Conservation (phyloP, 2,113 vertebrate genomes). For the Athene noctua region DNA sequence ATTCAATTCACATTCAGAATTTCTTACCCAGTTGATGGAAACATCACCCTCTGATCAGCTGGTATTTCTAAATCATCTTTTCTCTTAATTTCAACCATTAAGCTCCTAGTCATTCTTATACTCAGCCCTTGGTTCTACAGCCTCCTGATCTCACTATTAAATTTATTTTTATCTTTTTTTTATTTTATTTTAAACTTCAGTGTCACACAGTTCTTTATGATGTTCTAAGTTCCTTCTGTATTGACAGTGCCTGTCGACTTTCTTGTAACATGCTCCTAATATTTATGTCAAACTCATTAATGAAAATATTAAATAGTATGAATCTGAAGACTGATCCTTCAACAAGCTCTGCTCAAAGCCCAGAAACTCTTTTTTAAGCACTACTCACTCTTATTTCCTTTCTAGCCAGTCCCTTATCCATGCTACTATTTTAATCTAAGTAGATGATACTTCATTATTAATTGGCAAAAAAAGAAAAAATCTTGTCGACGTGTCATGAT, state of each 20-base stretch:
- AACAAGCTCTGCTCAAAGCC: slow-evolving; percentile 2
- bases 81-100: background rate
- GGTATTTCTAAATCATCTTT: background rate
- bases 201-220: background rate
- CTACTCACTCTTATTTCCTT: background rate
- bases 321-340: slow-evolving; percentile 18
- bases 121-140: background rate
- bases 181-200: slow-evolving; percentile 9
- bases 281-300: slow-evolving; percentile 47
- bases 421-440: background rate
- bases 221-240: slow-evolving; percentile 10
- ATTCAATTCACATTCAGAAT: background rate
- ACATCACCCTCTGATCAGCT: background rate
- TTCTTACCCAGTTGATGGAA: background rate
- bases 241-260: slow-evolving; percentile 13
- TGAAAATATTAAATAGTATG: slow-evolving; percentile 5
- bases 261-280: slow-evolving; percentile 10
- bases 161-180: background rate
- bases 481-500: background rate
- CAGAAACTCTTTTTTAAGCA: background rate
- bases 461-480: background rate
- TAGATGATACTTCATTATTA: background rate
- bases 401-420: background rate
- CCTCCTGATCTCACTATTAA: slow-evolving; percentile 5
- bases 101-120: background rate